phyloP scores from a whole-genome alignment of 2,888 invertebrate species.

The Dastarcus helophoroides region DNA sequence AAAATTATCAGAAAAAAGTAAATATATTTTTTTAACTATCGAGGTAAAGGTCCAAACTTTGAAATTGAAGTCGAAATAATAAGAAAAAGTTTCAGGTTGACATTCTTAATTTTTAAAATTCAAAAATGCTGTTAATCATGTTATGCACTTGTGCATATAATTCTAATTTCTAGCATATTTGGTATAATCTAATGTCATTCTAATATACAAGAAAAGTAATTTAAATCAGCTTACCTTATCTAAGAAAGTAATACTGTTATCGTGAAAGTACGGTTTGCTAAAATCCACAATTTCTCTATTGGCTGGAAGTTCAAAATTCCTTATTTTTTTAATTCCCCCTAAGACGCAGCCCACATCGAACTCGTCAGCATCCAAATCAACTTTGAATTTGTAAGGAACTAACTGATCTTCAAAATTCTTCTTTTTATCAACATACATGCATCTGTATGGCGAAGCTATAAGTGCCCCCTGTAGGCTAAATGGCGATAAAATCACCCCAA shows the following conservation, averaged over 20 bases:
- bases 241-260: slow-evolving; percentile 41
- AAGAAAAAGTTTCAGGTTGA: background rate
- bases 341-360: slow-evolving; percentile 34
- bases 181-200: background rate
- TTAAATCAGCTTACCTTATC: slow-evolving; percentile 39
- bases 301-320: slow-evolving; percentile 21
- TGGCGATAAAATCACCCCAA: slow-evolving; percentile 55
- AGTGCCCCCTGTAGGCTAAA: slow-evolving; percentile 44
- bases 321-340: slow-evolving; percentile 31
- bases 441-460: slow-evolving; percentile 46
- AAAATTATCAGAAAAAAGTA: too few species aligned
- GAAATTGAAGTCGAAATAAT: background rate
- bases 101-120: too few species aligned
- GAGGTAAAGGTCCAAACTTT: slow-evolving; percentile 1
- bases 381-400: slow-evolving; percentile 42
- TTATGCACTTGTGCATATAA: too few species aligned
- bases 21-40: too few species aligned
- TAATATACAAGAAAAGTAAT: slow-evolving; percentile 4
- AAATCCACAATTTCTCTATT: slow-evolving; percentile 29
- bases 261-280: slow-evolving; percentile 39
- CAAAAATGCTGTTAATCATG: too few species aligned
- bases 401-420: slow-evolving; percentile 31
- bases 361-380: slow-evolving; percentile 35
- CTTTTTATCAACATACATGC: slow-evolving; percentile 41
- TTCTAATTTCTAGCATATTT: too few species aligned